A percentile compares a stretch with the other conserved stretches of the same genome.
Evolutionary conservation across 1,140 invertebrate genomes (phyloP).

Genomic region (Macrostomum lignano): DNA sequence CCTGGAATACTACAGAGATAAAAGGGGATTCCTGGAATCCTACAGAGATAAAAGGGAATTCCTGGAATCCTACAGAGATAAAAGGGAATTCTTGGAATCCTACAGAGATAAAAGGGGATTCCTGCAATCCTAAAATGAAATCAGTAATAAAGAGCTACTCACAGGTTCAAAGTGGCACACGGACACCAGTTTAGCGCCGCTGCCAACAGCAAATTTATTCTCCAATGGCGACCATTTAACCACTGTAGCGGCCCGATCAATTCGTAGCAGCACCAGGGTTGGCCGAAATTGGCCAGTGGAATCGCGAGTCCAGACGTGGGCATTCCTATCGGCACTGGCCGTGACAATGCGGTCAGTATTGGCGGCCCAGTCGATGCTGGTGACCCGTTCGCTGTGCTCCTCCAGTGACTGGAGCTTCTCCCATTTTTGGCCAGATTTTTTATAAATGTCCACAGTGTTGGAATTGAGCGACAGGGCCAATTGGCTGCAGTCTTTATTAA

Average conservation of each 20-base stretch:
- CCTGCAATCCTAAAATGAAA: no score
- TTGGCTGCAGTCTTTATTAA: constrained; percentile 60
- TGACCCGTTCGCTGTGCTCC: constrained; percentile 78
- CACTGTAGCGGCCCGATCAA: constrained; percentile 83
- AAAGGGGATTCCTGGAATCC: no score
- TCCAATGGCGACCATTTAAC: constrained; percentile 94
- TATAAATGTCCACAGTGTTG: constrained; percentile 37
- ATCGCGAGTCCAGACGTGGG: constrained; percentile 68
- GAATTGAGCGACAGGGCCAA: constrained; percentile 5
- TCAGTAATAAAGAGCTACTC: no score
- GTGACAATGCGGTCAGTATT: constrained; percentile 91
- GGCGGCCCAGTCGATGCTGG: constrained; percentile 92
- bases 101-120: no score
- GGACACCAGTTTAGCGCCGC: constrained; percentile 68
- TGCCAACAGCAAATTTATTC: constrained; percentile 96
- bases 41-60: no score
- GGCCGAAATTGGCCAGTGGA: constrained; percentile 68
- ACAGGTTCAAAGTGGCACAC: constrained; percentile 88
- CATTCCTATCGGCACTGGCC: constrained; percentile 89
- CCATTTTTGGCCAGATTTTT: constrained; percentile 63
- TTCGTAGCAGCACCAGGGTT: constrained; percentile 65
- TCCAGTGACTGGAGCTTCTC: constrained; percentile 48
- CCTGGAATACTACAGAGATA: no score
- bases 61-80: no score
- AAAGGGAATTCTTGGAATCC: no score